Evolutionary conservation across 2,888 invertebrate genomes (phyloP), one percentile per base, ranked within the genome.

Genomic region (Hyles lineata): DNA sequence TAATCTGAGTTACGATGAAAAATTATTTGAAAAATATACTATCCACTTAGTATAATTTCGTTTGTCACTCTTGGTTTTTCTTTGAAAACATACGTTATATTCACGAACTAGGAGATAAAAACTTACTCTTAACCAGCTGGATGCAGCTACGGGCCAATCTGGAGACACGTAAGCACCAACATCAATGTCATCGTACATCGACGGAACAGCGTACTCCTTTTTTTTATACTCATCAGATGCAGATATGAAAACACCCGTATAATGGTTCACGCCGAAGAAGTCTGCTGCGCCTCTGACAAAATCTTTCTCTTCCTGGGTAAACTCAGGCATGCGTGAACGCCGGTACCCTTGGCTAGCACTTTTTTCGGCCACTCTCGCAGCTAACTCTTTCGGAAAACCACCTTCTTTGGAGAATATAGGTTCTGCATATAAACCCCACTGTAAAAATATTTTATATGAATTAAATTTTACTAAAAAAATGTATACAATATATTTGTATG

Each of bases 261-360:
- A 98, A 74, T 96, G 95, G 82, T 97, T 97, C 3, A 97, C 90
- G 0, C 97, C 92, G 23, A 92, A 87, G 82, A 92, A 94, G 75
- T 93, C 93, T 0, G 81, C 77, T 0, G 89, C 25, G 2, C 93
- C 93, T 71, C 80, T 85, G 0, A 87, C 85, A 2, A 87, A 85
- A 0, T 76, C 77, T 11, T 79, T 83, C 84, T 95, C 95, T 70
- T 91, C 88, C 19, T 85, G 81, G 0, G 92, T 90, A 78, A 95
- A 95, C n/a, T 81, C 79, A 0, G 95, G 95, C 67, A 95, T 79
- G 1, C 95, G 87, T 0, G 95, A 95, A 58, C 83, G 77, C 0
- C 83, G 72, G 78, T 86, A 92, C 0, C 95, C 94, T 81, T 95
- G 94, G 6, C 80, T 78, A 11, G 82, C 82, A 74, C 95, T 95